Conservation (phyloP, 2,888 invertebrate species). For the Plemyria rubiginata region DNA sequence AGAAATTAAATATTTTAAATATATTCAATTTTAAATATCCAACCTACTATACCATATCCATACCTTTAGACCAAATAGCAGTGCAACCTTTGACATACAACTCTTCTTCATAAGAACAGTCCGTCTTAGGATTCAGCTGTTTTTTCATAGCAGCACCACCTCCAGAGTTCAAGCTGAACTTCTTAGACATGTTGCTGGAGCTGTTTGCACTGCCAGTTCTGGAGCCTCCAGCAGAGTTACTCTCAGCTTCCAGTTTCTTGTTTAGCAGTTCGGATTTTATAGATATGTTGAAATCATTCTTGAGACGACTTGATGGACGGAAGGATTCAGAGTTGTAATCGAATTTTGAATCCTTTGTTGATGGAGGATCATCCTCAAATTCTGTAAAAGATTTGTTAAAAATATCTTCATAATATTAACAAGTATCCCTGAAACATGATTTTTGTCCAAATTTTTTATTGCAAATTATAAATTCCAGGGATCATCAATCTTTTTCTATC, state of each 20-base stretch:
- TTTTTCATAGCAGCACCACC: conserved; percentile 51
- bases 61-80: conserved; percentile 92
- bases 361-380: conserved; percentile 59
- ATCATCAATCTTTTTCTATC: too few species aligned
- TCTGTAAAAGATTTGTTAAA: conserved; percentile 49
- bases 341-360: conserved; percentile 64
- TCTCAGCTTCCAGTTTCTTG: conserved; percentile 62
- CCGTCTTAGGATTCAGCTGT: conserved; percentile 70
- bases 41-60: too few species aligned
- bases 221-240: conserved; percentile 61
- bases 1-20: too few species aligned
- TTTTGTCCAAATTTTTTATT: too few species aligned
- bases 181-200: conserved; percentile 77
- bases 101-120: conserved; percentile 91
- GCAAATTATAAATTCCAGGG: too few species aligned
- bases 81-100: conserved; percentile 93
- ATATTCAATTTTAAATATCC: too few species aligned
- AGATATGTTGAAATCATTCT: conserved; percentile 77
- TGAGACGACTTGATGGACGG: conserved; percentile 70
- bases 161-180: conserved; percentile 64
- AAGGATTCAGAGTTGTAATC: conserved; percentile 72
- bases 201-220: conserved; percentile 73
- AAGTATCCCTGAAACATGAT: too few species aligned
- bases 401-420: not conserved
- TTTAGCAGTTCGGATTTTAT: conserved; percentile 70